A percentile compares a stretch with the other conserved stretches of the same genome.
Evolutionary conservation across 64 coral and sea anemone species (phyloP).

Genomic region (Montipora cactus): DNA sequence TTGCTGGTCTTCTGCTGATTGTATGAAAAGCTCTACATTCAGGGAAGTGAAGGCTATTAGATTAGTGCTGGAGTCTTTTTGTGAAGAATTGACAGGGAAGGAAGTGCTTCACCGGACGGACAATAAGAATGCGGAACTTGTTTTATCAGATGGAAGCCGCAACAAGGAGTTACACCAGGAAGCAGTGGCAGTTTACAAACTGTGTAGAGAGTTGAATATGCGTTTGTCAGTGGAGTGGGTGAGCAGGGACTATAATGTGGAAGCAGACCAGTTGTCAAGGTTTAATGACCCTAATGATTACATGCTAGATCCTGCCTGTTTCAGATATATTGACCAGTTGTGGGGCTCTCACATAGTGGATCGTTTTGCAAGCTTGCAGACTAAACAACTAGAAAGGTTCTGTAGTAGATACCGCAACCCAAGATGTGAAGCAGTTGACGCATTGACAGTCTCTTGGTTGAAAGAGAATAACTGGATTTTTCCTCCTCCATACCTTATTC

Average conservation of each 20-base stretch:
- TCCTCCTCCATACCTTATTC: slow-evolving; percentile 49
- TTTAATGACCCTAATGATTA: slow-evolving; percentile 55
- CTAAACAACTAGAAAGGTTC: slow-evolving; percentile 52
- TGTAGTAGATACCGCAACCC: slow-evolving; percentile 57
- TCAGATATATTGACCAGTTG: background rate
- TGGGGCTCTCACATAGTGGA: slow-evolving; percentile 55
- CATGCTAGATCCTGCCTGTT: slow-evolving; percentile 65
- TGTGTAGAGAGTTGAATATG: slow-evolving; percentile 51
- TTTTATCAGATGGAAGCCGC: slow-evolving; percentile 51
- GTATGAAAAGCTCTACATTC: slow-evolving; percentile 44
- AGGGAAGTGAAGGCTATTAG: slow-evolving; percentile 49
- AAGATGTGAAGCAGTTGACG: slow-evolving; percentile 22
- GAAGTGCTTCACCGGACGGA: slow-evolving; percentile 50
- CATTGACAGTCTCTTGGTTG: slow-evolving; percentile 61
- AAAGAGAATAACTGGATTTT: slow-evolving; percentile 59
- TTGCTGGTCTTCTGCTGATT: slow-evolving; percentile 51
- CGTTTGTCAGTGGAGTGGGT: slow-evolving; percentile 74
- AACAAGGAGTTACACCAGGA: slow-evolving; percentile 57
- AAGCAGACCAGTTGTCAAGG: slow-evolving; percentile 44
- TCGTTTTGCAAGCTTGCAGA: slow-evolving; percentile 45
- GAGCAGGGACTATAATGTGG: slow-evolving; percentile 26
- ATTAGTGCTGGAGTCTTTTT: slow-evolving; percentile 48
- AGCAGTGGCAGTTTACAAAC: slow-evolving; percentile 63
- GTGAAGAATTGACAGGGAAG: slow-evolving; percentile 27
- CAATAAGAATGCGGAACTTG: slow-evolving; percentile 42